Percentiles rank a stretch among this genome's conserved stretches.
Conservation (phyloP, 2,797 vertebrate species). For the Hapalemur alaotrensis region DNA sequence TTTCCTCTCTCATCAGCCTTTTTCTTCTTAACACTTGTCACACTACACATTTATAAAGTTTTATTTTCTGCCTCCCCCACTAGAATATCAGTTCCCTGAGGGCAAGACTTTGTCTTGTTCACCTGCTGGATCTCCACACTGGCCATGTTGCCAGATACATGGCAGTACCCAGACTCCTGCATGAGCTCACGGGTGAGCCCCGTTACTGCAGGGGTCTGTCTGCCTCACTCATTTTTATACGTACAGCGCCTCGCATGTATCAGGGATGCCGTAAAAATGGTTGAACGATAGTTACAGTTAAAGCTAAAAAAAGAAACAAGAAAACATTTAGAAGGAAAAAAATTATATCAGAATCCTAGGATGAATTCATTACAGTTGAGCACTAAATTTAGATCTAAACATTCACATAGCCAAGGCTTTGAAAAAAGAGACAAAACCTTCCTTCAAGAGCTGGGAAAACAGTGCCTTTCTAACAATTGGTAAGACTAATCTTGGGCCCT, state of each 20-base stretch:
- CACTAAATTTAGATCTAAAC: not conserved
- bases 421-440: not conserved
- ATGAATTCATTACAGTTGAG: not conserved
- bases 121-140: not conserved
- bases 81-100: not conserved
- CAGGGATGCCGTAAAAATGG: not conserved
- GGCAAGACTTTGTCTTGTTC: not conserved
- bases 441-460: not conserved
- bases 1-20: not conserved
- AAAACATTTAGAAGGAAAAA: not conserved
- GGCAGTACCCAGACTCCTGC: not conserved
- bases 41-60: not conserved
- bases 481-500: not conserved
- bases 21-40: not conserved
- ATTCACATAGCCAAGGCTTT: not conserved
- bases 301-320: not conserved
- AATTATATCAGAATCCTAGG: not conserved
- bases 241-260: not conserved
- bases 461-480: not conserved
- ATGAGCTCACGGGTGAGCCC: not conserved
- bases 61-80: not conserved
- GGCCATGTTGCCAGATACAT: accelerated
- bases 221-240: not conserved
- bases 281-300: not conserved
- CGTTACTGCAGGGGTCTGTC: not conserved